These are phyloP conservation scores for Halcyon malimbica DNA, from an alignment of 2,113 vertebrate species.

Conservation along the genomic window DNA sequence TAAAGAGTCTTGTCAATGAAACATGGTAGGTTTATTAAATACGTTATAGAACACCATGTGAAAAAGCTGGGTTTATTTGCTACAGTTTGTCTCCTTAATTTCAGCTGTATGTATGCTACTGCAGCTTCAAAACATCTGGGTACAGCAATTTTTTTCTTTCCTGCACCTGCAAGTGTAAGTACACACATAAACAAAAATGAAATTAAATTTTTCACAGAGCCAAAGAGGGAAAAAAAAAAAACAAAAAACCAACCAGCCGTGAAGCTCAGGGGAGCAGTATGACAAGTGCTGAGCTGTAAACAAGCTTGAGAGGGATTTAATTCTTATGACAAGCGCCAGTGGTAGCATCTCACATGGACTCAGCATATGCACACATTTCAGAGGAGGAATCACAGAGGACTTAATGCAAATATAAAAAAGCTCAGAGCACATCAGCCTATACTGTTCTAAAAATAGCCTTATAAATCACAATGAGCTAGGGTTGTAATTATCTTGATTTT, in stretches of 20 bases:
- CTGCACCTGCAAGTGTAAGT: conserved; percentile 83
- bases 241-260: conserved; percentile 63
- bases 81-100: conserved; percentile 71
- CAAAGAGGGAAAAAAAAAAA: not conserved
- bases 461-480: conserved; percentile 63
- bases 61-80: conserved; percentile 39
- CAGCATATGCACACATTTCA: conserved; percentile 78
- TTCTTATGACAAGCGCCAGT: conserved; percentile 83
- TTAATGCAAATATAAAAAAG: conserved; percentile 74
- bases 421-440: conserved; percentile 58
- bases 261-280: conserved; percentile 81
- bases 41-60: conserved; percentile 27
- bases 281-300: conserved; percentile 85
- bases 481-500: conserved; percentile 75
- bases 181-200: conserved; percentile 79
- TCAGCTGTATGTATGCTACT: conserved; percentile 69
- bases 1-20: conserved; percentile 46
- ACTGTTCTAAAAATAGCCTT: conserved; percentile 73
- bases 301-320: conserved; percentile 84
- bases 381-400: conserved; percentile 71
- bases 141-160: conserved; percentile 63
- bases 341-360: conserved; percentile 77
- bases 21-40: conserved; percentile 61
- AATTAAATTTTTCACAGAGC: conserved; percentile 79
- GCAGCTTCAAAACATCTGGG: conserved; percentile 79